These are phyloP conservation scores for Epicauta chinensis DNA, from an alignment of 1,140 invertebrate genomes.

Conservation along the genomic window DNA sequence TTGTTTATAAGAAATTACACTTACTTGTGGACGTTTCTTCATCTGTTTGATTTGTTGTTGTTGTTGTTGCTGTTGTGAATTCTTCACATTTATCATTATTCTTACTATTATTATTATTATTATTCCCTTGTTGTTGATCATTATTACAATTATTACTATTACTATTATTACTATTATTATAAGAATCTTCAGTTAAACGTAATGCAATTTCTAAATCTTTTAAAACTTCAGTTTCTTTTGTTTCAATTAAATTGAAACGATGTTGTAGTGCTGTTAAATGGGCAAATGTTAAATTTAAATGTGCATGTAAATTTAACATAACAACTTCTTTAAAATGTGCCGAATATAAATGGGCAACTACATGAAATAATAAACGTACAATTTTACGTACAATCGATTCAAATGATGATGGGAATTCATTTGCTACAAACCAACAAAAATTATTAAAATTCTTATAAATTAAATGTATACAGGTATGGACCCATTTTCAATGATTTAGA, in stretches of 20 bases:
- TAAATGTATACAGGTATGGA: too few relatives aligned
- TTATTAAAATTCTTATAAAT: slow-evolving; percentile 1
- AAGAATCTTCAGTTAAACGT: slow-evolving; percentile 49
- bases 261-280: slow-evolving; percentile 86
- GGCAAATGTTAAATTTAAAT: slow-evolving; percentile 94
- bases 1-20: slow-evolving; percentile 1
- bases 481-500: too few relatives aligned
- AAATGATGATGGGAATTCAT: slow-evolving; percentile 92
- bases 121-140: slow-evolving; percentile 4
- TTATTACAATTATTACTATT: slow-evolving; percentile 19
- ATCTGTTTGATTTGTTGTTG: slow-evolving; percentile 17
- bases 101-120: neutral
- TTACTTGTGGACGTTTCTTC: slow-evolving; percentile 8
- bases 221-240: slow-evolving; percentile 93
- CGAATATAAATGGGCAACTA: slow-evolving; percentile 96
- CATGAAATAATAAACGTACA: slow-evolving; percentile 92
- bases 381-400: slow-evolving; percentile 94
- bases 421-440: slow-evolving; percentile 57
- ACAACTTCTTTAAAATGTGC: slow-evolving; percentile 94
- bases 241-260: slow-evolving; percentile 88
- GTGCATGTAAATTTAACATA: slow-evolving; percentile 84
- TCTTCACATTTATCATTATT: slow-evolving; percentile 9
- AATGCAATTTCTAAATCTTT: slow-evolving; percentile 76
- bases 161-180: slow-evolving; percentile 33
- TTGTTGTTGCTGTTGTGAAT: slow-evolving; percentile 3